Evolutionary conservation across 2,888 invertebrate species (phyloP), one percentile per base, ranked within the genome.

Genomic region (Deilephila elpenor): DNA sequence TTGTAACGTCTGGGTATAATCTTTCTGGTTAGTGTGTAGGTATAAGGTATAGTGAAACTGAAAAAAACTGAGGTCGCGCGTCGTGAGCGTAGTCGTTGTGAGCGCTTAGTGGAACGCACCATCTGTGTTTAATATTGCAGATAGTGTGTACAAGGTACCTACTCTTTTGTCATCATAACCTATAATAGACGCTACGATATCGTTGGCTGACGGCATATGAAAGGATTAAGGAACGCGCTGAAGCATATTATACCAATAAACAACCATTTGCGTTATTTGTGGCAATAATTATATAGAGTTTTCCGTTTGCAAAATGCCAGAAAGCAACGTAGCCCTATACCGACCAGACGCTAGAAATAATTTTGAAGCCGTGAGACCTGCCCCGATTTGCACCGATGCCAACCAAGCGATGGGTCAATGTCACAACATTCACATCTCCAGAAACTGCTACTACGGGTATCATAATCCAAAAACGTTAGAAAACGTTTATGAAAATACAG

Each of bases 401-500:
- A 91, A 89, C 82, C 88, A 87, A 82, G 82, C 86, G 84, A 85
- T 88, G 86, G 90, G 89, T 79, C 93, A 91, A 88, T 92, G 89
- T 86, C 93, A 90, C 77, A 93, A 89, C 81, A 83, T 94, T 78
- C 93, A 93, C 82, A 88, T 95, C 82, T 95, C 95, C 70, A 93
- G 92, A 64, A 95, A 95, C 85, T 94, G 94, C 80, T 95, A 95
- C 82, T 95, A 95, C 78, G 95, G 95, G 72, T 95, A 90, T 84
- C 94, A 95, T 74, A 88, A 91, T 76, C 80, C 88, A 29, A 90
- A 91, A 79, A 86, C 76, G 72, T 72, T 81, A 51, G 82, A 83
- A 80, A 86, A 80, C 75, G 77, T 78, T 74, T 82, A 86, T 79
- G 82, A 82, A 77, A 86, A 83, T 74, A 86, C 84, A 17, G 93